Base-by-base conservation (phyloP, 2,797 vertebrate species). In the Heteromormyrus szaboi region DNA sequence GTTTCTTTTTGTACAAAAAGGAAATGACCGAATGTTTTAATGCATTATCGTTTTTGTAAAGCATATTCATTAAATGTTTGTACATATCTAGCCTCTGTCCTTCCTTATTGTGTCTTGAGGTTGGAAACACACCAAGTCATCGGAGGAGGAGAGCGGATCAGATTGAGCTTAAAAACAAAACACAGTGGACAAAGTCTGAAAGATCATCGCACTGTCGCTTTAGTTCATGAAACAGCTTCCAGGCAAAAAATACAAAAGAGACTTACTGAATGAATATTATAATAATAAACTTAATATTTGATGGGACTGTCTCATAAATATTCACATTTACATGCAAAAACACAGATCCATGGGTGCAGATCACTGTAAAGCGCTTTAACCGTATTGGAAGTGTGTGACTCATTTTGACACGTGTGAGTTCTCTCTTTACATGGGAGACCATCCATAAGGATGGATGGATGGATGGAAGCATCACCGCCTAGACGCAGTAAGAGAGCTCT, bases 21-120 rank as follows among this genome's bases (percentile, higher is more conserved):
- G 90, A 92, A 93, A 92, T 89, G 89, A 91, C 90, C 89, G 91
- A 91, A 92, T 94, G 95, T 97, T 95, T 93, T 93, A 90, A 95
- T 96, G 96, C 97, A 96, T 97, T 96, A 96, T 97, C 95, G 95
- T 97, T 99, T 84, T 99, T 98, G 95, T 96, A 96, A 95, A 89
- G 92, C 96, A 96, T 97, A 97, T 94, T 96, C 97, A 99, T 99
- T 99, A 99, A 97, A 99, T 95, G 93, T 98, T 98, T 99, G 92
- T 98, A 97, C 94, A 96, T 95, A 97, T 94, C 95, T 96, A 95
- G 96, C 90, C 91, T 94, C 93, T 48, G 79, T 91, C 89, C 91
- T 89, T 89, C 90, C 90, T 91, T 92, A 90, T 89, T 91, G 91
- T 88, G 88, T 86, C 48, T 91, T 88, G 59, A 86, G 29, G 48